phyloP scores from a whole-genome alignment of 2,113 vertebrate genomes.

The Tupaia chinensis region DNA sequence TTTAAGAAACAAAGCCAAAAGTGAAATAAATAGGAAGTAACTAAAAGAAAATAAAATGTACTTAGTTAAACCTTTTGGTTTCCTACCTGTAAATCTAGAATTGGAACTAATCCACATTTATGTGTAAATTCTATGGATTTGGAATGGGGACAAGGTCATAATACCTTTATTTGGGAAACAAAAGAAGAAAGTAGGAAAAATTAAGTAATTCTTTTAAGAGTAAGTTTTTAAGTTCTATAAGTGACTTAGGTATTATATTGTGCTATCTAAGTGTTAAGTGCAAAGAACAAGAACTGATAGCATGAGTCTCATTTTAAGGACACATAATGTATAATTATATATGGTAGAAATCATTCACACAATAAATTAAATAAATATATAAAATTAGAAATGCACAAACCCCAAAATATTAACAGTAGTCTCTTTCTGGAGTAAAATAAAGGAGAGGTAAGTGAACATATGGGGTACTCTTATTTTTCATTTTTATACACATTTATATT shows the following conservation, averaged over 20 bases:
- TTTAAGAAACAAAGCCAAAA: constrained; percentile 30
- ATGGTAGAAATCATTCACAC: not conserved
- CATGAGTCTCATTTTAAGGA: constrained; percentile 7
- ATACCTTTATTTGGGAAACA: not conserved
- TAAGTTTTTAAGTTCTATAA: not conserved
- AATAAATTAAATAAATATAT: not conserved
- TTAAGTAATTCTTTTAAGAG: not conserved
- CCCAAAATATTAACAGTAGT: not conserved
- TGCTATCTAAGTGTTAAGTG: not conserved
- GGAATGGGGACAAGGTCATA: not conserved
- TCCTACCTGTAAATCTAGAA: not conserved
- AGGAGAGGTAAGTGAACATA: not conserved
- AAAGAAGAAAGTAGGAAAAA: constrained; percentile 36
- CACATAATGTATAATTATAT: not conserved
- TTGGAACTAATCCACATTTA: constrained; percentile 6
- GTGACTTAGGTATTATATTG: not conserved
- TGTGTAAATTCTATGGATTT: constrained; percentile 7
- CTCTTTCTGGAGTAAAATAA: not conserved
- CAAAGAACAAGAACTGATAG: constrained; percentile 20
- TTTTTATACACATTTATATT: constrained; percentile 18
- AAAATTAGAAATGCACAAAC: not conserved
- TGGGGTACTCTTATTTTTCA: not conserved
- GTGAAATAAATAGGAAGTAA: not conserved
- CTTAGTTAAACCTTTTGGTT: not conserved
- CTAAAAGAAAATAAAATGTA: not conserved